Percentiles rank a stretch among this genome's conserved stretches.
Evolutionary conservation across 2,888 invertebrate genomes (phyloP).

Genomic region (Conops quadrifasciatus): DNA sequence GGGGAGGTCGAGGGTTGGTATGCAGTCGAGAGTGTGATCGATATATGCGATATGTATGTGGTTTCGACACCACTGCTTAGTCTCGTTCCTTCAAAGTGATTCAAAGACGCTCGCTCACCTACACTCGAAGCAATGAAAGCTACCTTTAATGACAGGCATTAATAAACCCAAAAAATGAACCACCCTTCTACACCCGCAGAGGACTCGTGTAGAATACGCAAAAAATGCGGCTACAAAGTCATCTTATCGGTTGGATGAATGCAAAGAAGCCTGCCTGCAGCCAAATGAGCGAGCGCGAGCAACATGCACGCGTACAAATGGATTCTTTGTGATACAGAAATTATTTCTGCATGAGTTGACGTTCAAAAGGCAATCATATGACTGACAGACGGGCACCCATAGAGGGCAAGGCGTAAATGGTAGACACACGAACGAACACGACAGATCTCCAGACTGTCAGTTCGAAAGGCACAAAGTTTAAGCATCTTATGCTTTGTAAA

Average conservation of each 20-base stretch:
- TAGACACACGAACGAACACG: slow-evolving; percentile 19
- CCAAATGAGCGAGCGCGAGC: slow-evolving; percentile 9
- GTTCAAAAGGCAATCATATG: too few relatives aligned
- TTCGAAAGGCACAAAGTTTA: background rate
- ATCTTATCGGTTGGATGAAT: slow-evolving; percentile 1
- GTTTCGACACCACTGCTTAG: too few relatives aligned
- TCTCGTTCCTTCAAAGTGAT: too few relatives aligned
- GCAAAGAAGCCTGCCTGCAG: background rate
- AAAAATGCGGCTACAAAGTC: background rate
- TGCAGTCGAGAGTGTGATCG: too few relatives aligned
- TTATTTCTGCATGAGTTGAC: background rate
- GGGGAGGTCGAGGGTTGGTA: too few relatives aligned
- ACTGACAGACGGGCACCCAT: slow-evolving; percentile 3
- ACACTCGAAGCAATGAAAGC: too few relatives aligned
- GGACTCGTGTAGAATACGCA: too few relatives aligned
- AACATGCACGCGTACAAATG: slow-evolving; percentile 15
- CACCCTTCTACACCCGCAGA: slow-evolving; percentile 5
- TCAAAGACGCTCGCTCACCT: too few relatives aligned
- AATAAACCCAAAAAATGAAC: slow-evolving; percentile 40
- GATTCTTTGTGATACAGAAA: slow-evolving; percentile 10
- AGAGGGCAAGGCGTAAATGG: slow-evolving; percentile 27
- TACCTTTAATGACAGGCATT: slow-evolving; percentile 44
- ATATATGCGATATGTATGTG: too few relatives aligned
- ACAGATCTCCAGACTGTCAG: slow-evolving; percentile 15
- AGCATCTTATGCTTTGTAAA: slow-evolving; percentile 41